Evolutionary conservation across 2,888 invertebrate genomes (phyloP), one percentile per base, ranked within the genome.

Genomic region (Loripinus fragilis): DNA sequence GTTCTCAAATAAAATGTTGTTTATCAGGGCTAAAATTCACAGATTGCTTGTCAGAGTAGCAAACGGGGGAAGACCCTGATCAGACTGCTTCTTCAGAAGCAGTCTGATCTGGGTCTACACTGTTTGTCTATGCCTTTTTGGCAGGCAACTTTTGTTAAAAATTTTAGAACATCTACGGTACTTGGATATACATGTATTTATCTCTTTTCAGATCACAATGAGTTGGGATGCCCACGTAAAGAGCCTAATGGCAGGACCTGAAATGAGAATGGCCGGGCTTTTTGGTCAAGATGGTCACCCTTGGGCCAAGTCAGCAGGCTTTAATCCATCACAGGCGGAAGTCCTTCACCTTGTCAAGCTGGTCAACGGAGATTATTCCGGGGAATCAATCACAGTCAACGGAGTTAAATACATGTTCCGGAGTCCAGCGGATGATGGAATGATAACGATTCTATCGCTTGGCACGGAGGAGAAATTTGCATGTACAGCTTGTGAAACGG

Each of bases 181-280:
- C n/a, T n/a, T n/a, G n/a, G n/a, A n/a, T n/a, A n/a, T n/a, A n/a
- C n/a, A n/a, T n/a, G n/a, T n/a, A n/a, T n/a, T n/a, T n/a, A n/a
- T 38, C 38, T 67, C 3, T 38, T 67, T 67, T 25, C 67, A 67
- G 67, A 20, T 33, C 1, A 71, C 67, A 45, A 77, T 76, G 74
- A 75, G 81, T 65, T 83, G 83, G 83, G 78, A 80, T n/a, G 78
- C 71, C 35, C 83, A 83, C 74, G 80, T 83, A 2, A 74, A 67
- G 2, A 78, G 78, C 33, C 66, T 83, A 8, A 78, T 76, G 72
- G 64, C 55, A n/a, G 80, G 81, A 0, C 84, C 80, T 5, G 75
- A 72, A 20, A 81, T 84, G 74, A 76, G 74, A 50, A 45, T 64
- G 15, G 84, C 84, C 1, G 84, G 84, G 2, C 66, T 84, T 0